A percentile compares a stretch with the other conserved stretches of the same genome.
Evolutionary conservation across 2,113 vertebrate species (phyloP).

Genomic region (Xiphias gladius): DNA sequence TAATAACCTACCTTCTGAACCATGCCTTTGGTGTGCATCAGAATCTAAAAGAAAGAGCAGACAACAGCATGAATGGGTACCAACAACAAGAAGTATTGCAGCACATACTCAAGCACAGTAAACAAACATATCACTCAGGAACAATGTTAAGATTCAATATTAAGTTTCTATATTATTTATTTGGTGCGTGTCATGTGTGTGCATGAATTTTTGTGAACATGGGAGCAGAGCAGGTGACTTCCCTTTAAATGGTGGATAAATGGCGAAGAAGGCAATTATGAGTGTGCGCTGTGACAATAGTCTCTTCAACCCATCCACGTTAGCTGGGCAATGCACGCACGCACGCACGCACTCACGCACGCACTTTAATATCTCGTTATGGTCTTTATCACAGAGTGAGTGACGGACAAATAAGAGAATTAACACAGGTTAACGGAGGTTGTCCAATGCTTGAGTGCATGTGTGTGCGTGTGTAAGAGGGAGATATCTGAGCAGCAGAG

Average conservation of each 20-base stretch:
- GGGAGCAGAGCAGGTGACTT: conserved; percentile 94
- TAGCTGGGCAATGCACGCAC: conserved; percentile 70
- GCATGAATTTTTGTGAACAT: conserved; percentile 51
- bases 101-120: conserved; percentile 30
- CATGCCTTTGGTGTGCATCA: conserved; percentile 99
- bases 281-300: conserved; percentile 93
- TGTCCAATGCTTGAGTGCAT: conserved; percentile 50
- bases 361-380: conserved; percentile 96
- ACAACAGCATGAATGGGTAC: conserved; percentile 28
- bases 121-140: conserved; percentile 85
- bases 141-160: conserved; percentile 95
- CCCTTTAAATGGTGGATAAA: conserved; percentile 96
- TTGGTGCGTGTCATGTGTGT: conserved; percentile 6
- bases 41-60: conserved; percentile 87
- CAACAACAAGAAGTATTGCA: conserved; percentile 18
- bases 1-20: conserved; percentile 93
- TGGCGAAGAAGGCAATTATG: conserved; percentile 99
- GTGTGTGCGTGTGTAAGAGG: conserved; percentile 36
- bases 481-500: conserved; percentile 85
- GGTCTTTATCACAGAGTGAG: conserved; percentile 95
- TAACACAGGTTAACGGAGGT: conserved; percentile 66
- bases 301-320: conserved; percentile 94
- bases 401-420: conserved; percentile 73
- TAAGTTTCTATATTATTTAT: conserved; percentile 69
- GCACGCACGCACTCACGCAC: conserved; percentile 82